Evolutionary conservation across 2,888 invertebrate species (phyloP), one percentile per base, ranked within the genome.

Genomic region (Sarcophaga caerulescens): DNA sequence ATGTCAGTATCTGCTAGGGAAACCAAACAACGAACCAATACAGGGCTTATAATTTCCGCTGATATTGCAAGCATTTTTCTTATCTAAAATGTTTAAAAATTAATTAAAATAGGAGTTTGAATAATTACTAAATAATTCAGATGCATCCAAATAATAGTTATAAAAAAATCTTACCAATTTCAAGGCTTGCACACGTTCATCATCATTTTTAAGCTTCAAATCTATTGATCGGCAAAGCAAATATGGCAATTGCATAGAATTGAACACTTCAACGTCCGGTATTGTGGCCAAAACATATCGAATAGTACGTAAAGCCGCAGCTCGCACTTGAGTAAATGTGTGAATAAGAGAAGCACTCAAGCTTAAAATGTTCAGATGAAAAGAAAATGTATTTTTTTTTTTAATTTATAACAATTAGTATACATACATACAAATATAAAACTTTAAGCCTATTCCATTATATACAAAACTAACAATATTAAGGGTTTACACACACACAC

Each of bases 181-280:
- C 89, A 99, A 94, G 1, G 98, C 98, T 93, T 99, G 99, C 77
- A 98, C 95, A 65, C 98, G 95, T 93, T 99, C 99, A 89, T 97
- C 96, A 92, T 99, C 99, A 93, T 98, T 98, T 89, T 97, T 97
- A 70, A 98, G 94, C 93, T 96, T 95, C 87, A 99, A 94, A 94
- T 99, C 99, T 92, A 99, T 95, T 88, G 98, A 98, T 90, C 98
- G 97, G 89, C 90, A 93, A 86, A 99, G 95, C 89, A 99, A 95
- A 93, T 96, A 96, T 88, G 98, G 97, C 90, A 98, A 94, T 91
- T 97, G 96, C 88, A 98, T 94, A 89, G 95, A 95, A 92, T 97
- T 96, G 89, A 98, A 95, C 81, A 95, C 94, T 89, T 96, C 94
- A 88, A 98, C 95, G 93, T 98, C 97, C 91, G 96, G 95, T 90